phyloP scores from a whole-genome alignment of 2,888 invertebrate species.

The Oithona nana region DNA sequence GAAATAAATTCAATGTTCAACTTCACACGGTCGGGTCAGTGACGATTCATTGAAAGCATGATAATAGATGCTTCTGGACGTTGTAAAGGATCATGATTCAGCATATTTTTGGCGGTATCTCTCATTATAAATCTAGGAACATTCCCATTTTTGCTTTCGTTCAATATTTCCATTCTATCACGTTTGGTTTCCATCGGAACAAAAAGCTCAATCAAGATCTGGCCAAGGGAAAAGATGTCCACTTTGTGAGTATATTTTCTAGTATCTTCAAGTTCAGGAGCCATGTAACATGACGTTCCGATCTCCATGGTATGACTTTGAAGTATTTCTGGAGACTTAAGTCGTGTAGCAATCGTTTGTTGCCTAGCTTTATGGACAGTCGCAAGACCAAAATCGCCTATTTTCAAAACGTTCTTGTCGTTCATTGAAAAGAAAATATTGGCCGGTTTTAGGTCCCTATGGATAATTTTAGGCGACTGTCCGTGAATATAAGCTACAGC shows the following conservation, averaged over 20 bases:
- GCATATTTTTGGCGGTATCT: conserved; percentile 51
- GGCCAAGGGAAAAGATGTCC: conserved; percentile 80
- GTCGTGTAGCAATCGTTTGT: background rate
- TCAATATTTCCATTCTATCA: conserved; percentile 55
- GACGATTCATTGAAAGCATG: no score
- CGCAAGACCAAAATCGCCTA: conserved; percentile 96
- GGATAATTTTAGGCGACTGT: conserved; percentile 47
- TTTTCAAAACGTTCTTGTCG: conserved; percentile 72
- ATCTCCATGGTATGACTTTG: conserved; percentile 37
- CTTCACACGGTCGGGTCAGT: no score
- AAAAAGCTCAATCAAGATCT: conserved; percentile 80
- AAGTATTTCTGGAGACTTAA: background rate
- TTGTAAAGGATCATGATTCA: conserved; percentile 46
- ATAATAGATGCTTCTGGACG: conserved; percentile 36
- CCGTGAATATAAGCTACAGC: conserved; percentile 91
- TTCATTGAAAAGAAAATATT: conserved; percentile 79
- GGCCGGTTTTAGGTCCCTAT: conserved; percentile 84
- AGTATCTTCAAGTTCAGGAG: conserved; percentile 60
- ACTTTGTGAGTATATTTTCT: conserved; percentile 31
- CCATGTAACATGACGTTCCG: conserved; percentile 92
- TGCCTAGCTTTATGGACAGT: conserved; percentile 31
- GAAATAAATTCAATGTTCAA: no score
- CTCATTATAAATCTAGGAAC: conserved; percentile 50
- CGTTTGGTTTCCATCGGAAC: conserved; percentile 75
- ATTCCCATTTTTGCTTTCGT: conserved; percentile 40